These are phyloP conservation scores for Serranochromis macrocephalus DNA, from an alignment of 2,113 vertebrate genomes.

Conservation along the genomic window DNA sequence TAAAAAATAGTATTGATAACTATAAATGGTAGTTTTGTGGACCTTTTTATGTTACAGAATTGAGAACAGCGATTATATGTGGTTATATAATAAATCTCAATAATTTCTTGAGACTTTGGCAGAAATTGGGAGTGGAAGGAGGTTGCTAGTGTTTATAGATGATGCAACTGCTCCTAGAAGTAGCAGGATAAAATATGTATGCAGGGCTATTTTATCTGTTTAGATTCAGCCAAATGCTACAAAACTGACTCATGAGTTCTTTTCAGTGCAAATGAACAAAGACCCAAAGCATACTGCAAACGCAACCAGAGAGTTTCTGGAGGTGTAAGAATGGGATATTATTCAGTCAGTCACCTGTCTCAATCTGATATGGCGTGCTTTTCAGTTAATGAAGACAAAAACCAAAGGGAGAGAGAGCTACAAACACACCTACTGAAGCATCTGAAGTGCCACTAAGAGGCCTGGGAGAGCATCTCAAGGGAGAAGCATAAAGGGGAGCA, in stretches of 20 bases:
- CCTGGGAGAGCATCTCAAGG: neutral
- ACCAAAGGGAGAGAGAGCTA: neutral
- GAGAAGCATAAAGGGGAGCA: neutral
- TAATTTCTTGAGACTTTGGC: neutral
- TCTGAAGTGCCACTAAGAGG: neutral
- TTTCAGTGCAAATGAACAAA: neutral
- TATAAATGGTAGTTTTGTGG: neutral
- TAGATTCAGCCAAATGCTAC: neutral
- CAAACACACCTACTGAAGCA: neutral
- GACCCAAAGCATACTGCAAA: neutral
- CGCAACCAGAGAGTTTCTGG: neutral
- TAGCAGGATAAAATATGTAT: neutral
- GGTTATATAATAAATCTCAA: neutral
- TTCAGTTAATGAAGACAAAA: neutral
- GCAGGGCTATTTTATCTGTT: neutral
- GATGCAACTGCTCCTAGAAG: neutral
- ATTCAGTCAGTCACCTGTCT: neutral
- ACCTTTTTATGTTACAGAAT: neutral
- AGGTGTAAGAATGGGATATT: neutral
- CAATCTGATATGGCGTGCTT: neutral
- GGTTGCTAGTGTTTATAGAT: neutral
- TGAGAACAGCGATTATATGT: neutral
- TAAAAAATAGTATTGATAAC: neutral
- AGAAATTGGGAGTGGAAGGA: neutral
- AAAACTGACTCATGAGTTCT: neutral